These are phyloP conservation scores for Stigmatopora argus DNA, from an alignment of 2,113 vertebrate genomes.

Conservation along the genomic window DNA sequence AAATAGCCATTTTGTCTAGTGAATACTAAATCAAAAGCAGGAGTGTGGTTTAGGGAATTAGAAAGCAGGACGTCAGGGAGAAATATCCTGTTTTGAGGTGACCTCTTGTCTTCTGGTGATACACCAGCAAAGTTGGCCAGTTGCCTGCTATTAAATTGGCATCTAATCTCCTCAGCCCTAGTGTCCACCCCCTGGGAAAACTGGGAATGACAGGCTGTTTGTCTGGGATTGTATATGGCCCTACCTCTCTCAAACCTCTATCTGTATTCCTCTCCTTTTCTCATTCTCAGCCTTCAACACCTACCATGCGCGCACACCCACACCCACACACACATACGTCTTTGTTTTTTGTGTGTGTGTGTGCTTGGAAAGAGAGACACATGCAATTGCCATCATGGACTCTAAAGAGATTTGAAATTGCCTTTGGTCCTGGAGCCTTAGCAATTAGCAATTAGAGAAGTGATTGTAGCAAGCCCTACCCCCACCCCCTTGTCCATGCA, in stretches of 20 bases:
- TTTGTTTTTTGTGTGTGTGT: slow-evolving; percentile 35
- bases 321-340: slow-evolving; percentile 5
- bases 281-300: slow-evolving; percentile 32
- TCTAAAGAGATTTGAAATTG: slow-evolving; percentile 71
- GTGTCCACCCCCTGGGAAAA: slow-evolving; percentile 54
- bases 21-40: slow-evolving; percentile 43
- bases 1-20: slow-evolving; percentile 19
- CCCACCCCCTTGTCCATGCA: slow-evolving; percentile 32
- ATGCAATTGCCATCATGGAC: slow-evolving; percentile 62
- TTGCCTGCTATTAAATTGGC: slow-evolving; percentile 66
- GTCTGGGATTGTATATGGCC: slow-evolving; percentile 65
- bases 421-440: slow-evolving; percentile 63
- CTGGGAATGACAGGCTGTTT: slow-evolving; percentile 70
- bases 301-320: not conserved
- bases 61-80: slow-evolving; percentile 38
- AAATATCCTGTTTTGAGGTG: slow-evolving; percentile 61
- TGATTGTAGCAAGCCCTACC: slow-evolving; percentile 59
- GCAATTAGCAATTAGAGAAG: slow-evolving; percentile 70
- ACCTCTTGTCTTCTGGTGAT: slow-evolving; percentile 60
- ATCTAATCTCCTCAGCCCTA: slow-evolving; percentile 64
- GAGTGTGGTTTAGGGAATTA: slow-evolving; percentile 35
- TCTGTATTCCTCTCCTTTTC: slow-evolving; percentile 27
- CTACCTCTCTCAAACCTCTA: slow-evolving; percentile 20
- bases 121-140: slow-evolving; percentile 61
- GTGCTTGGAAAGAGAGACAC: slow-evolving; percentile 38